These are phyloP conservation scores for Podarcis cretensis DNA, from an alignment of 2,113 vertebrate species.

Conservation along the genomic window DNA sequence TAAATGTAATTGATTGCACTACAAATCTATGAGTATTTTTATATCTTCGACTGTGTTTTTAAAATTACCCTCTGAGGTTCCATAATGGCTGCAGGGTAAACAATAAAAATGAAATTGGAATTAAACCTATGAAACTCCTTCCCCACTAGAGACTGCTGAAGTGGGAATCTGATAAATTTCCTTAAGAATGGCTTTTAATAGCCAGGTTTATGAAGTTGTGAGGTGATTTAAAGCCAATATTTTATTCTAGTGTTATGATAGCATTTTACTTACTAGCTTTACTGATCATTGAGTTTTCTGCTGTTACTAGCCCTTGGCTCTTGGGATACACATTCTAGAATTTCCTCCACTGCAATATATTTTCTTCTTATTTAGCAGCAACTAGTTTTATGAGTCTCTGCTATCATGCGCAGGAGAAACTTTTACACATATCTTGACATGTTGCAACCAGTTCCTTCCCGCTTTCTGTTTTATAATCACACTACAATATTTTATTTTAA, in stretches of 20 bases:
- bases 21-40: not conserved
- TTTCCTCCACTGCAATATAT: not conserved
- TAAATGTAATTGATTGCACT: not conserved
- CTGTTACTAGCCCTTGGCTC: not conserved
- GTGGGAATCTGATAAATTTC: not conserved
- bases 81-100: not conserved
- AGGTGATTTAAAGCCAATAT: not conserved
- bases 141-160: not conserved
- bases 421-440: not conserved
- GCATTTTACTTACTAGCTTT: not conserved
- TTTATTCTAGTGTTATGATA: not conserved
- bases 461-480: not conserved
- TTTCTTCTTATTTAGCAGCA: not conserved
- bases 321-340: not conserved
- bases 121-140: not conserved
- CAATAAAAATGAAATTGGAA: not conserved
- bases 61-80: not conserved
- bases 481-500: not conserved
- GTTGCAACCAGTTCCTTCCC: not conserved
- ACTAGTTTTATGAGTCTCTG: not conserved
- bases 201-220: not conserved
- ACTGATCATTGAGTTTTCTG: not conserved
- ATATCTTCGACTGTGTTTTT: not conserved
- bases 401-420: not conserved
- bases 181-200: not conserved